These are phyloP conservation scores for Poecile atricapillus DNA, from an alignment of 2,113 vertebrate species.

Conservation along the genomic window DNA sequence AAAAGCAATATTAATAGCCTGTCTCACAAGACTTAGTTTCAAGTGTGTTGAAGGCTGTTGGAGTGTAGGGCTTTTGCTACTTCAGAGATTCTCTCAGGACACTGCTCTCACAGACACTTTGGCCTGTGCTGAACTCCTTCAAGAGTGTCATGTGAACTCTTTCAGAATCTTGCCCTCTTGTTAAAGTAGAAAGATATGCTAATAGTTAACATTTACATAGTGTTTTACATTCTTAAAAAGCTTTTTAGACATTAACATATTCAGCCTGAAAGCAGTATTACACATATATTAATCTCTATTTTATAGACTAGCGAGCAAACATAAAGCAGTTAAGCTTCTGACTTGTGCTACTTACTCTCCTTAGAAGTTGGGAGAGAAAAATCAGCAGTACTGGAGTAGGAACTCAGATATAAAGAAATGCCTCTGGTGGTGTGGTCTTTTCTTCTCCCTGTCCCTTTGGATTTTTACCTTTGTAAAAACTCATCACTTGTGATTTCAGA, in stretches of 20 bases:
- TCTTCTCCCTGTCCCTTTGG: not conserved
- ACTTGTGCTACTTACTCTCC: not conserved
- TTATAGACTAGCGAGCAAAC: not conserved
- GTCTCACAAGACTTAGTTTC: not conserved
- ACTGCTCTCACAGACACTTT: not conserved
- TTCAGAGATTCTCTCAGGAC: not conserved
- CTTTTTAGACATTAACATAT: not conserved
- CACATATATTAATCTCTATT: not conserved
- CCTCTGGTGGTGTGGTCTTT: not conserved
- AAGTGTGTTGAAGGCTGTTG: not conserved
- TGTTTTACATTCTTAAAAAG: not conserved
- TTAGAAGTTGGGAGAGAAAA: not conserved
- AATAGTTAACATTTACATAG: not conserved
- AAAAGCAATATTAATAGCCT: not conserved
- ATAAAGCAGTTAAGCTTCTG: not conserved
- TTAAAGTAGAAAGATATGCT: not conserved
- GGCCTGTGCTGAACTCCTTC: accelerated
- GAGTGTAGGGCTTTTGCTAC: not conserved
- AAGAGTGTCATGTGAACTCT: not conserved
- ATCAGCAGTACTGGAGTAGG: not conserved
- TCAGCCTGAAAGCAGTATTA: not conserved
- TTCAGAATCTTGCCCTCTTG: not conserved
- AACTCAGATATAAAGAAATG: not conserved
- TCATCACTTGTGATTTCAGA: not conserved
- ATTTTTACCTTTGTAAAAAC: not conserved